Evolutionary conservation across 2,888 invertebrate species (phyloP).

Genomic region (Watsonalla binaria): DNA sequence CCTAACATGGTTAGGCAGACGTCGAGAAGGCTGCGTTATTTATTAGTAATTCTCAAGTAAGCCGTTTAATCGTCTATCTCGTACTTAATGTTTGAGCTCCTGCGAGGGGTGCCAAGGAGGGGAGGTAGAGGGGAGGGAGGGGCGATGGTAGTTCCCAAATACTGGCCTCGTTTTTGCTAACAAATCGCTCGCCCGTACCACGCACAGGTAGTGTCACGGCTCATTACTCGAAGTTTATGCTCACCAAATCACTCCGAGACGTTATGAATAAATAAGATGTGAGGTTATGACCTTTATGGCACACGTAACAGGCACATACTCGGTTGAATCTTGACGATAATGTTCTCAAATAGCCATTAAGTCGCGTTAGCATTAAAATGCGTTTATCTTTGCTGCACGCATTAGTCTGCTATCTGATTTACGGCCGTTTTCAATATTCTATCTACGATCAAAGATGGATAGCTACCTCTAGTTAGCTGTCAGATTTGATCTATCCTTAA

Average conservation of each 20-base stretch:
- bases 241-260: slow-evolving; percentile 55
- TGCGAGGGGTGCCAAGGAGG: slow-evolving; percentile 28
- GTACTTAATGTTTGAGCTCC: slow-evolving; percentile 54
- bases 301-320: not conserved
- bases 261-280: slow-evolving; percentile 52
- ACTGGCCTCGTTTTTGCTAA: slow-evolving; percentile 47
- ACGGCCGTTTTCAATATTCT: too few relatives aligned
- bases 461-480: too few relatives aligned
- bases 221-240: slow-evolving; percentile 63
- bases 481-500: too few relatives aligned
- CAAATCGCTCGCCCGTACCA: slow-evolving; percentile 52
- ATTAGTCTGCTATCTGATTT: not conserved
- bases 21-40: slow-evolving; percentile 45
- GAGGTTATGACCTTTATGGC: slow-evolving; percentile 26
- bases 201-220: slow-evolving; percentile 63
- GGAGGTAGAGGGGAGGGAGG: slow-evolving; percentile 17
- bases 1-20: slow-evolving; percentile 39
- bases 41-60: slow-evolving; percentile 53
- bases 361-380: not conserved
- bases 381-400: not conserved
- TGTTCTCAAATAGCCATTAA: not conserved
- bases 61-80: slow-evolving; percentile 60
- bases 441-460: too few relatives aligned
- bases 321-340: not conserved
- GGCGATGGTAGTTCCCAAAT: slow-evolving; percentile 24